Evolutionary conservation across 2,113 vertebrate species (phyloP).

Genomic region (Eulemur macaco): DNA sequence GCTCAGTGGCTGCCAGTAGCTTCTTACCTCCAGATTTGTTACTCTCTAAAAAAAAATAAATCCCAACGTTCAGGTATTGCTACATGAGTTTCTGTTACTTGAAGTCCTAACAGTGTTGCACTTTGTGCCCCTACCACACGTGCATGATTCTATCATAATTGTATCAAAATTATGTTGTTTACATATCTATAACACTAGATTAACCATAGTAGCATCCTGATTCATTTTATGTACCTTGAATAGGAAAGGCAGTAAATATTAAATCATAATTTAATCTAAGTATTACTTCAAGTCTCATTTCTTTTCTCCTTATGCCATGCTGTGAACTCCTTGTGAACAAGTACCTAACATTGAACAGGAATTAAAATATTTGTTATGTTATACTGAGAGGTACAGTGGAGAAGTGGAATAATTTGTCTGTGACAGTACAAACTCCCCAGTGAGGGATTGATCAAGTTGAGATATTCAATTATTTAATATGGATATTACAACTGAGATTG

Average conservation of each 20-base stretch:
- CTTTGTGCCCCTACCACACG: neutral
- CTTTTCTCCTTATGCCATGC: neutral
- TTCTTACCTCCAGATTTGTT: neutral
- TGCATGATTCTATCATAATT: neutral
- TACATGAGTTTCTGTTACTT: neutral
- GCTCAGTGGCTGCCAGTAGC: no score
- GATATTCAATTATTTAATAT: neutral
- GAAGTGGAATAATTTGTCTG: neutral
- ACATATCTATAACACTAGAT: neutral
- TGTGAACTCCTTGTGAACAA: neutral
- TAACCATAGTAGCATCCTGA: neutral
- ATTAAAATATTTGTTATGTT: neutral
- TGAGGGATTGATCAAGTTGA: neutral
- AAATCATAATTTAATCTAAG: neutral
- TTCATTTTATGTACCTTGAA: neutral
- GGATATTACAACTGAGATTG: neutral
- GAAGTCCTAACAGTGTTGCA: neutral
- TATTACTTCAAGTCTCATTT: neutral
- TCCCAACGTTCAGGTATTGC: neutral
- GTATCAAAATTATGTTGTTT: neutral
- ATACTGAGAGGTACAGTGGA: neutral
- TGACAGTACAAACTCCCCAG: neutral
- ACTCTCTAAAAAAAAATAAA: neutral
- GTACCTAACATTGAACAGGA: neutral
- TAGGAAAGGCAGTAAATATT: neutral